Conservation (phyloP, 2,113 vertebrate genomes). For the Dolichotis patagonum region DNA sequence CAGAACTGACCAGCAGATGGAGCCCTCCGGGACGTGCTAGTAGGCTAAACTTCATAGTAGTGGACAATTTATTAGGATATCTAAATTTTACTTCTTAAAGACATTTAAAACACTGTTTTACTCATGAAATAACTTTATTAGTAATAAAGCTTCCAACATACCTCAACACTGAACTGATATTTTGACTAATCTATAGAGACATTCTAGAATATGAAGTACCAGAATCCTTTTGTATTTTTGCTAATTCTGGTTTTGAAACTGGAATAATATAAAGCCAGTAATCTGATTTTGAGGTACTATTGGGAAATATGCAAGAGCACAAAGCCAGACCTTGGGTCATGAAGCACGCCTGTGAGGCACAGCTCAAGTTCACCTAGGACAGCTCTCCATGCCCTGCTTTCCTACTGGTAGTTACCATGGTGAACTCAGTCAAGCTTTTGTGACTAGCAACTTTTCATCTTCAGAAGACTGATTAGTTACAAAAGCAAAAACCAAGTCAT, state of each 20-base stretch:
- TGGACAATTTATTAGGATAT: not conserved
- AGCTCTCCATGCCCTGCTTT: not conserved
- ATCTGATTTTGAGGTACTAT: not conserved
- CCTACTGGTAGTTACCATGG: not conserved
- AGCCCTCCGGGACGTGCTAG: not conserved
- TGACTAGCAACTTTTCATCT: not conserved
- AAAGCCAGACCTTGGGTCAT: not conserved
- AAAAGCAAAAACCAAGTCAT: not conserved
- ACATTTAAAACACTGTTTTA: not conserved
- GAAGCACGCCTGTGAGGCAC: not conserved
- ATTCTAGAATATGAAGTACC: not conserved
- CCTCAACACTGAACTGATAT: not conserved
- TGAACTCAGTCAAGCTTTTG: slow-evolving; percentile 14
- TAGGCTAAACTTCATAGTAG: not conserved
- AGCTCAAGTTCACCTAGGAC: not conserved
- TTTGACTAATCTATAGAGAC: not conserved
- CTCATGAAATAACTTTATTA: not conserved
- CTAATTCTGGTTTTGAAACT: slow-evolving; percentile 19
- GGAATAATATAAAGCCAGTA: not conserved
- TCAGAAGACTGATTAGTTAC: not conserved
- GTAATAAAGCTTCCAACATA: not conserved
- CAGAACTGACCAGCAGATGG: slow-evolving; percentile 25
- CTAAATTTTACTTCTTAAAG: not conserved
- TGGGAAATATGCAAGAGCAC: not conserved
- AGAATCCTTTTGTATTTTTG: not conserved